These are phyloP conservation scores for Hydrotaea cyrtoneurina DNA, from an alignment of 2,888 invertebrate species.

Conservation along the genomic window DNA sequence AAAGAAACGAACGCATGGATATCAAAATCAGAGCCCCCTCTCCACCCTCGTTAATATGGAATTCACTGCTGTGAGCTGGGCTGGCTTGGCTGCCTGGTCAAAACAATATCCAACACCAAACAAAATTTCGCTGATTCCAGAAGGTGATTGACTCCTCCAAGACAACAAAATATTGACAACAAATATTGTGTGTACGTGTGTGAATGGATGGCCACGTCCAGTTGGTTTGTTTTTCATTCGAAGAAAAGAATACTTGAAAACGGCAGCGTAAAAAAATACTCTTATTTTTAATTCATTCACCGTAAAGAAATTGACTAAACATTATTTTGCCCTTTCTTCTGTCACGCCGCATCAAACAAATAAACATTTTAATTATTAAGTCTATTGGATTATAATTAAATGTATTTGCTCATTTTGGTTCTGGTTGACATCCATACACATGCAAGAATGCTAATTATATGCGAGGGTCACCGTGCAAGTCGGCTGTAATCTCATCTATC, in stretches of 20 bases:
- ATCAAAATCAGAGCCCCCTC: too few species aligned
- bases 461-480: not conserved
- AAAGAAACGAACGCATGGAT: not conserved
- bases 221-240: constrained; percentile 4
- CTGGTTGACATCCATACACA: not conserved
- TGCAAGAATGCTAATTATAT: not conserved
- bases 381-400: constrained; percentile 14
- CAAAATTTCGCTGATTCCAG: constrained; percentile 32
- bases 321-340: not conserved
- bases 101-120: not conserved
- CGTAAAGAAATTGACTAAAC: not conserved
- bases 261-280: not conserved
- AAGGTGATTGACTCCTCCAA: constrained; percentile 24
- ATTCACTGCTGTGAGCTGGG: too few species aligned
- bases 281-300: not conserved
- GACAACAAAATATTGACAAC: constrained; percentile 10
- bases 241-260: not conserved
- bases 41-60: too few species aligned
- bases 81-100: not conserved
- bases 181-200: not conserved
- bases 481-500: too few species aligned
- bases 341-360: not conserved
- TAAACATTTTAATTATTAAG: constrained; percentile 11
- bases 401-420: not conserved
- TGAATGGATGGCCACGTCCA: too few species aligned